These are phyloP conservation scores for Sebastes goodei DNA, from an alignment of 2,797 vertebrate species.

Conservation along the genomic window DNA sequence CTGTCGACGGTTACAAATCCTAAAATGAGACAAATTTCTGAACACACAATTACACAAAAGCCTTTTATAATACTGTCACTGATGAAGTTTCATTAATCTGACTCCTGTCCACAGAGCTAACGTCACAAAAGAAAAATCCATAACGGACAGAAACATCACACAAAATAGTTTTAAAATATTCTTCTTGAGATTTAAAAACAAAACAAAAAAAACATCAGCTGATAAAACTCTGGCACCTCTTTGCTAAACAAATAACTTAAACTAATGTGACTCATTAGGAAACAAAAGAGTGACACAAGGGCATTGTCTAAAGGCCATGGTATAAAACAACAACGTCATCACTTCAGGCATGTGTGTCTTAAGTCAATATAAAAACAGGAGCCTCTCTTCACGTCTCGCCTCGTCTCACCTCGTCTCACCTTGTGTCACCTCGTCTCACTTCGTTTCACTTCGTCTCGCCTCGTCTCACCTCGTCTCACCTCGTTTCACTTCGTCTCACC, in stretches of 20 bases:
- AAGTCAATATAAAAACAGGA: constrained; percentile 30
- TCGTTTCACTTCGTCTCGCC: too few relatives aligned
- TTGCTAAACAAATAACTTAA: constrained; percentile 41
- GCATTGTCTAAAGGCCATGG: constrained; percentile 58
- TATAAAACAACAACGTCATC: constrained; percentile 58
- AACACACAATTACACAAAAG: constrained; percentile 33
- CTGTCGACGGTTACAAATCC: constrained; percentile 20
- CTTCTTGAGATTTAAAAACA: constrained; percentile 20
- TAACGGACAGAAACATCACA: constrained; percentile 23
- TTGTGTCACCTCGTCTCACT: background rate
- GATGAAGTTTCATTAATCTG: constrained; percentile 7
- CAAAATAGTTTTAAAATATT: constrained; percentile 53
- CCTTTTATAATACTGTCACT: background rate
- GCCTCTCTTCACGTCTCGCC: background rate
- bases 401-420: background rate
- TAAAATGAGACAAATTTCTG: constrained; percentile 3
- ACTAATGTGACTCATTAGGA: constrained; percentile 20
- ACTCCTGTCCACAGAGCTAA: constrained; percentile 2
- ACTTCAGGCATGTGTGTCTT: constrained; percentile 30
- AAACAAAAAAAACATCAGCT: constrained; percentile 10
- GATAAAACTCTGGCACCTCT: constrained; percentile 47
- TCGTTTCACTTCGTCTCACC: too few relatives aligned
- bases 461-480: background rate
- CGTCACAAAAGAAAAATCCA: background rate
- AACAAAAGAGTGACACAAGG: constrained; percentile 47